Base-by-base conservation (phyloP, 1,140 invertebrate species). In the Drosophila suzukii region DNA sequence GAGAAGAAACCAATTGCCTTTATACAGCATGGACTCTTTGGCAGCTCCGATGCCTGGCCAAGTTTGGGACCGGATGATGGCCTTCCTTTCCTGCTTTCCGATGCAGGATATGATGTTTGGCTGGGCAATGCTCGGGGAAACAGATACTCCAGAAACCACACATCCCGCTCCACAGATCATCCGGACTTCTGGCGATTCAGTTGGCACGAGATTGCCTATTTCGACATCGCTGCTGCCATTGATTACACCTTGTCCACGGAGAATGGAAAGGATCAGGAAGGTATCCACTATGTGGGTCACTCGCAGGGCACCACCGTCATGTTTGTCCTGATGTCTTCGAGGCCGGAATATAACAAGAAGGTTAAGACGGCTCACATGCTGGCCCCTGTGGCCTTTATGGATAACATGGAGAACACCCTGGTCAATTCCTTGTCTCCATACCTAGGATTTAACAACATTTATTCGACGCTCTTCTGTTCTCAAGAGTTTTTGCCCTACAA, bases 71-170 rank as follows among this genome's bases (percentile, higher is more conserved):
- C 62, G 72, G 91, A 77, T 51, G 63, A 76, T 53, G 92, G 76
- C 20, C 63, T 93, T 34, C 93, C 93, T 3, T 95, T 94, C 73
- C 91, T 94, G 17, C 91, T 97, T 43, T 95, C 95, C 1, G 96
- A 97, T 74, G 91, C 89, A 6, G 95, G 95, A 3, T 96, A 94
- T 65, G 95, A 96, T 78, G 95, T 96, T 0, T 97, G 96, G 96
- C 58, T 96, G 79, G 95, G 94, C 0, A 96, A 96, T 88, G 93
- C 93, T 2, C 92, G 96, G 38, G 96, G 96, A 3, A 96, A 94
- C 68, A 93, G 91, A 2, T 95, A 95, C 78, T 96, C 95, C 0
- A 91, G 93, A 10, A 92, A 93, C 32, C 95, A 96, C 86, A 76
- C 92, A 0, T 74, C 79, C 0, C 58, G 93, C 4, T 71, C 93